Conservation (phyloP, 2,888 invertebrate species). For the Sphaerophoria rueppellii region DNA sequence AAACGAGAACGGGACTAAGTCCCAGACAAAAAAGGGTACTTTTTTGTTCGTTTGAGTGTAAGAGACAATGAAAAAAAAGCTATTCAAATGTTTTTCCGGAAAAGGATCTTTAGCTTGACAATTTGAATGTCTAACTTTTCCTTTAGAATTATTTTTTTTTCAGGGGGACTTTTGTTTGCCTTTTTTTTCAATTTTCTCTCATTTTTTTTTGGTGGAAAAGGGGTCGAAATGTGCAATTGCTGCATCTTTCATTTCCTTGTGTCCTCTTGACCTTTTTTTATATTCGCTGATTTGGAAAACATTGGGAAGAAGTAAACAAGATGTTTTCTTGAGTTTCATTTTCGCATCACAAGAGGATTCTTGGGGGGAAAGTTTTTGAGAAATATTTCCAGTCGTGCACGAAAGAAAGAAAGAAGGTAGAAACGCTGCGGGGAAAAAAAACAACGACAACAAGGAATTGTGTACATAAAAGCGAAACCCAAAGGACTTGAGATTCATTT, state of each 20-base stretch:
- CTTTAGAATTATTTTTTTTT: neutral
- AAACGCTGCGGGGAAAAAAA: neutral
- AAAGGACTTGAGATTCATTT: constrained; percentile 63
- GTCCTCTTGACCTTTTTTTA: constrained; percentile 28
- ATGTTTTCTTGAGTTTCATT: constrained; percentile 40
- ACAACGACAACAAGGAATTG: constrained; percentile 4
- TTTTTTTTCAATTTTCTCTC: constrained; percentile 14
- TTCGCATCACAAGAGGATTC: constrained; percentile 27
- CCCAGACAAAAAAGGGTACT: constrained; percentile 30
- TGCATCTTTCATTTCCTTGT: constrained; percentile 22
- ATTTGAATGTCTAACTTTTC: constrained; percentile 63
- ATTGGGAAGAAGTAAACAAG: constrained; percentile 66
- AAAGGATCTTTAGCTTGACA: constrained; percentile 68
- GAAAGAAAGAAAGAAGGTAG: neutral
- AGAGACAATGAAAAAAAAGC: constrained; percentile 29
- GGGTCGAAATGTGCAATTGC: constrained; percentile 43
- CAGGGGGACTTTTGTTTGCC: neutral
- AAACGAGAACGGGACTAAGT: constrained; percentile 39
- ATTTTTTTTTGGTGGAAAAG: neutral
- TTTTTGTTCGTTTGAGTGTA: constrained; percentile 8
- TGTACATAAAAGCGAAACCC: constrained; percentile 46
- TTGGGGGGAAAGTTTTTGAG: constrained; percentile 30
- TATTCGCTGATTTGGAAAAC: constrained; percentile 12
- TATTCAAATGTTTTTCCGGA: constrained; percentile 68
- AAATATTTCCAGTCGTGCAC: constrained; percentile 35